These are phyloP conservation scores for Plagodis pulveraria DNA, from an alignment of 2,888 invertebrate genomes.

Conservation along the genomic window DNA sequence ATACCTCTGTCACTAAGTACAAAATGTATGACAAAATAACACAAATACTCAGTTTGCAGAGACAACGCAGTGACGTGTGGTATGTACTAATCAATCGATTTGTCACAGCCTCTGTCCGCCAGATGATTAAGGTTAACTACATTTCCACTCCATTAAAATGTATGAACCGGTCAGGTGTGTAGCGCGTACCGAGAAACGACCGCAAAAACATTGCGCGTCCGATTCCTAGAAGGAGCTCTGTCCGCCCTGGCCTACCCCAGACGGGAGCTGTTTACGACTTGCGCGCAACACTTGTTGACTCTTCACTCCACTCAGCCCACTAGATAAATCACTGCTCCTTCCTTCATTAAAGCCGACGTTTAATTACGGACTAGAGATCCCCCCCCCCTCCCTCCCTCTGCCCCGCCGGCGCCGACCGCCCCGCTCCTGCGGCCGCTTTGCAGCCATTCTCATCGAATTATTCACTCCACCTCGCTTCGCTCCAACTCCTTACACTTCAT, in stretches of 20 bases:
- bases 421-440: slow-evolving; percentile 20
- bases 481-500: slow-evolving; percentile 44
- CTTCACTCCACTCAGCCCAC: slow-evolving; percentile 33
- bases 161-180: slow-evolving; percentile 33
- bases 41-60: too few relatives aligned
- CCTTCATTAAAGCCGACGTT: slow-evolving; percentile 63
- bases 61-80: slow-evolving; percentile 2
- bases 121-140: slow-evolving; percentile 8
- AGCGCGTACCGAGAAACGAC: slow-evolving; percentile 39
- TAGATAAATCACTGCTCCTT: slow-evolving; percentile 57
- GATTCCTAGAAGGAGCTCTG: slow-evolving; percentile 44
- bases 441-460: slow-evolving; percentile 27
- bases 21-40: too few relatives aligned
- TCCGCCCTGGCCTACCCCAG: background rate
- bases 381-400: slow-evolving; percentile 17
- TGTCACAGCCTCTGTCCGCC: slow-evolving; percentile 15
- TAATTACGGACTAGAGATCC: slow-evolving; percentile 57
- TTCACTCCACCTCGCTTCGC: slow-evolving; percentile 23
- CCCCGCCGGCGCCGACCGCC: background rate
- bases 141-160: slow-evolving; percentile 33
- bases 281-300: background rate
- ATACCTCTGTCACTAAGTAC: too few relatives aligned
- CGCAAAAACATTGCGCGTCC: slow-evolving; percentile 45
- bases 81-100: slow-evolving; percentile 26
- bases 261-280: background rate